These are phyloP conservation scores for Oppia nitens DNA, from an alignment of 1,140 invertebrate genomes.

Conservation along the genomic window DNA sequence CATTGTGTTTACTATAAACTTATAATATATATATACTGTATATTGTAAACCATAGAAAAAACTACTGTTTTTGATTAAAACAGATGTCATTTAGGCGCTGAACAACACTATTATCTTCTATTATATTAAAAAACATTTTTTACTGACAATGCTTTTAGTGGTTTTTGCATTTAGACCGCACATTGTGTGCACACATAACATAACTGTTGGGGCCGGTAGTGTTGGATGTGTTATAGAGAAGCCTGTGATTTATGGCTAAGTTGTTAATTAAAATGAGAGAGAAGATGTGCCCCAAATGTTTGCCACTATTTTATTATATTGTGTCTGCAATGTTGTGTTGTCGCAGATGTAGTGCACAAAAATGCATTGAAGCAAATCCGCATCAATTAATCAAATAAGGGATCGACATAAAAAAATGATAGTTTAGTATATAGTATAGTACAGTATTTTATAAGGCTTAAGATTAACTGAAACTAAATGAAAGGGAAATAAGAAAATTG, in stretches of 20 bases:
- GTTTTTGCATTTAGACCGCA: neutral
- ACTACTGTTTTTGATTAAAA: neutral
- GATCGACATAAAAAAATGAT: neutral
- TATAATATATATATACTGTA: no score
- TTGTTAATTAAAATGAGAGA: neutral
- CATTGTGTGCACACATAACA: no score
- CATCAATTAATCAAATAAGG: neutral
- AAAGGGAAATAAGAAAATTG: neutral
- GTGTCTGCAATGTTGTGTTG: neutral
- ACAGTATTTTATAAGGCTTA: no score
- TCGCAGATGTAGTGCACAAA: neutral
- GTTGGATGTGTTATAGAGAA: neutral
- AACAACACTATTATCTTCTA: neutral
- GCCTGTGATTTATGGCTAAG: neutral
- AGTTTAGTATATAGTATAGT: neutral
- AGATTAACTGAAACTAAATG: no score
- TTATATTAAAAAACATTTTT: neutral
- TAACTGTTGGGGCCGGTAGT: neutral
- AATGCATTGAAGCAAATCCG: neutral
- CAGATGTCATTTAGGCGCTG: neutral
- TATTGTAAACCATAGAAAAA: neutral
- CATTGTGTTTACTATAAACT: no score
- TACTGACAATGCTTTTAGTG: neutral
- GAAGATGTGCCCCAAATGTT: neutral
- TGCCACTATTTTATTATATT: no score